Evolutionary conservation across 2,888 invertebrate species (phyloP).

Genomic region (Zaprionus obscuricornis): DNA sequence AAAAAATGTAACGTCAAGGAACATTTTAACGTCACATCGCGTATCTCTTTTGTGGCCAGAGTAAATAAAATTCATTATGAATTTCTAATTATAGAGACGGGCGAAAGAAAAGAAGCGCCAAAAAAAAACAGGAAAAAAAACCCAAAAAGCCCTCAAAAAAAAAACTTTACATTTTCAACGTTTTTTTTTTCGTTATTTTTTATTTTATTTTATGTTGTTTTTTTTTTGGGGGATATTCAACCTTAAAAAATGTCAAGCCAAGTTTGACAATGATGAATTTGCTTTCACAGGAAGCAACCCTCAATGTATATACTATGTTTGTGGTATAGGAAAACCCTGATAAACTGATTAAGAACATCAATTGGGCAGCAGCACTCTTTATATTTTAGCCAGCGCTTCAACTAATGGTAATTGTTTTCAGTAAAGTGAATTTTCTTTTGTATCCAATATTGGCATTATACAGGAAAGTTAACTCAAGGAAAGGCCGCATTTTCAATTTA

Average conservation of each 20-base stretch:
- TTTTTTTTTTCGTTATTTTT: constrained; percentile 25
- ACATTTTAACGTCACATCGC: constrained; percentile 55
- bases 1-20: constrained; percentile 69
- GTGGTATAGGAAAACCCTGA: constrained; percentile 37
- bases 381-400: constrained; percentile 21
- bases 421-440: constrained; percentile 71
- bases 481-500: not conserved
- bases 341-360: constrained; percentile 79
- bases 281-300: constrained; percentile 49
- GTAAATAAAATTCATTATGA: constrained; percentile 81
- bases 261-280: constrained; percentile 77
- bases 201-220: not conserved
- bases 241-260: constrained; percentile 70
- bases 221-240: constrained; percentile 5
- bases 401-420: constrained; percentile 71
- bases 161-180: constrained; percentile 57
- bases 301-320: not conserved
- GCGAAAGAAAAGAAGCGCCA: constrained; percentile 38
- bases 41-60: constrained; percentile 60
- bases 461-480: too few species aligned
- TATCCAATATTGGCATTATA: constrained; percentile 48
- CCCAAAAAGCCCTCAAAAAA: constrained; percentile 51
- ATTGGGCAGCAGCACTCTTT: constrained; percentile 59
- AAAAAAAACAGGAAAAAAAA: constrained; percentile 14
- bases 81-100: constrained; percentile 72